Base-by-base conservation (phyloP, 1,140 invertebrate genomes). In the Dreissena rostriformis region DNA sequence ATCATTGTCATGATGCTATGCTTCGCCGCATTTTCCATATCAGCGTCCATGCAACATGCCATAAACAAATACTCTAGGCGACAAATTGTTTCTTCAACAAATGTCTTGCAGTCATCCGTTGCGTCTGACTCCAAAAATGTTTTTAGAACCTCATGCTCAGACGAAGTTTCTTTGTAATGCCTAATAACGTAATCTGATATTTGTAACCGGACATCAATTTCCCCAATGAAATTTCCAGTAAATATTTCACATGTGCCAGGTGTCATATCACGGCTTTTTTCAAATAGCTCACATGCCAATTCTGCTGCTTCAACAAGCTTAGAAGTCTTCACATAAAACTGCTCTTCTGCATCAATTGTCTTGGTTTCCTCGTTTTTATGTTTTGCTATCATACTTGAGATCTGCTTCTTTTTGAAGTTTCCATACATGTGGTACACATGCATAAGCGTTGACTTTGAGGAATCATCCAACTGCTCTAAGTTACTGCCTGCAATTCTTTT, bases 341-440 rank as follows among this genome's bases (percentile, higher is more conserved):
- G 5, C n/a, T 53, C 61, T 55, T 78, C 75, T 8, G 52, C 63
- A 22, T 71, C 26, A 19, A 66, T 63, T 0, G 67, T 66, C 15
- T 86, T 74, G 53, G 70, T 39, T 65, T 84, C 61, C 51, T 84
- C 82, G 17, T 73, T 61, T 19, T 66, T 52, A 15, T 55, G 51
- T 51, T 65, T 65, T 39, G 81, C 82, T 29, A 83, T 87, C 19
- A 74, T 82, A 14, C 28, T 17, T 79, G 66, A 52, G 61, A 87
- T 70, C 66, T 74, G 70, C 61, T 72, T 85, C 52, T 82, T 79
- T 51, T 82, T 51, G 5, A 86, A 66, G 61, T 63, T 83, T 8
- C 86, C 86, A 67, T 84, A 87, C 71, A 87, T 87, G 52, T 87
- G 86, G 68, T 87, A 87, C 22, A 87, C 75, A 51, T 87, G 86